Percentiles rank a stretch among this genome's conserved stretches.
These are phyloP conservation scores for Microplitis demolitor DNA, from an alignment of 1,140 invertebrate species.

Conservation along the genomic window DNA sequence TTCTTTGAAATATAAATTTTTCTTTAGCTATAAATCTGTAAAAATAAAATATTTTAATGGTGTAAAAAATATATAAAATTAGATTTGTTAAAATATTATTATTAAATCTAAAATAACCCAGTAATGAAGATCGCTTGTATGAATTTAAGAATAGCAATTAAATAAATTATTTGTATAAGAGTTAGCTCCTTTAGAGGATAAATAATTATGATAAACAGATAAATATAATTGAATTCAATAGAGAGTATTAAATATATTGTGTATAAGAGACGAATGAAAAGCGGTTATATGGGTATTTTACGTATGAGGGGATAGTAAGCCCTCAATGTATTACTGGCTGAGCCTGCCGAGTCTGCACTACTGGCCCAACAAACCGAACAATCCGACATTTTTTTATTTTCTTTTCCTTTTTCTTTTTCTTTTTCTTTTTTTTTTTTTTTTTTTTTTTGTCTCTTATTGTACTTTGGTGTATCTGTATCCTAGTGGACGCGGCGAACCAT, in stretches of 20 bases:
- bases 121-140: no score
- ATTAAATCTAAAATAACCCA: no score
- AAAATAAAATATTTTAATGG: no score
- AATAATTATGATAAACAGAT: neutral
- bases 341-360: slow-evolving; percentile 48
- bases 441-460: no score
- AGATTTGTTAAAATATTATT: no score
- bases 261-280: slow-evolving; percentile 12
- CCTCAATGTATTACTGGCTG: slow-evolving; percentile 33
- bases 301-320: slow-evolving; percentile 15
- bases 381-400: slow-evolving; percentile 40
- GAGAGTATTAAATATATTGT: slow-evolving; percentile 1
- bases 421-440: neutral
- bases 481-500: neutral
- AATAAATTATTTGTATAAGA: no score
- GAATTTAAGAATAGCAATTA: no score
- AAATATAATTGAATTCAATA: neutral
- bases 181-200: neutral
- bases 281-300: slow-evolving; percentile 11
- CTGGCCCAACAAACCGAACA: slow-evolving; percentile 48
- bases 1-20: no score
- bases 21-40: no score
- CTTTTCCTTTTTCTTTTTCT: no score
- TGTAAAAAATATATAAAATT: no score
- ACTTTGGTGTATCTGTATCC: neutral